A percentile compares a stretch with the other conserved stretches of the same genome.
Conservation (phyloP, 2,113 vertebrate species). For the Osmerus eperlanus region DNA sequence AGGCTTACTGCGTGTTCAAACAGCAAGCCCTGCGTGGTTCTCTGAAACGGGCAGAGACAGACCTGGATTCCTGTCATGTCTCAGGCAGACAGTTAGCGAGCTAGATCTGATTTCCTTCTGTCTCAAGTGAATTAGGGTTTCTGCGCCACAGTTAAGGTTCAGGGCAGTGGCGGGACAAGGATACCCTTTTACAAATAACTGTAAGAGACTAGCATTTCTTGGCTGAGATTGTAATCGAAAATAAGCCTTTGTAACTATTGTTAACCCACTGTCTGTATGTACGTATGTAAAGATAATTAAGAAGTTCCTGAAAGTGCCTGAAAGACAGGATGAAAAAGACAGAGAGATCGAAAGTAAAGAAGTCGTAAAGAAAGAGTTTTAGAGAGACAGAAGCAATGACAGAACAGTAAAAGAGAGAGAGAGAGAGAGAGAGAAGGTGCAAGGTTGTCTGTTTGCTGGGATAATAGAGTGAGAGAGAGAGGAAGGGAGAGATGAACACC, state of each 20-base stretch:
- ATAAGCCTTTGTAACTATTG: background rate
- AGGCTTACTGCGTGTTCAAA: background rate
- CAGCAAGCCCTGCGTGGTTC: slow-evolving; percentile 12
- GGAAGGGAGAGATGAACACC: slow-evolving; percentile 63
- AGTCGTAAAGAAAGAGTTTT: slow-evolving; percentile 6
- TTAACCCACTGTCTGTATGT: background rate
- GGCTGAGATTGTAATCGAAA: background rate
- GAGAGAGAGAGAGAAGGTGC: background rate
- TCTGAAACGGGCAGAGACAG: background rate
- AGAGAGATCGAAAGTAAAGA: slow-evolving; percentile 10
- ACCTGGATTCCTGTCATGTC: background rate
- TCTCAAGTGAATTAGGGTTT: slow-evolving; percentile 4
- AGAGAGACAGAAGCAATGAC: background rate
- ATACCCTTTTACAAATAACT: background rate
- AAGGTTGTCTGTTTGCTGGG: slow-evolving; percentile 3
- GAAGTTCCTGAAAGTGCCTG: background rate
- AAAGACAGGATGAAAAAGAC: background rate
- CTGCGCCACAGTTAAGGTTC: background rate
- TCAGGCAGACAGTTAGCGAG: too few species aligned
- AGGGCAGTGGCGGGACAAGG: slow-evolving; percentile 1
- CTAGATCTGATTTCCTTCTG: slow-evolving; percentile 11
- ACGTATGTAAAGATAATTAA: background rate
- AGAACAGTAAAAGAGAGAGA: background rate
- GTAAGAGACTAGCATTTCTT: background rate
- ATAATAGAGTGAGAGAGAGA: background rate